phyloP scores from a whole-genome alignment of 2,888 invertebrate species.

The Drosophila meridionalis region DNA sequence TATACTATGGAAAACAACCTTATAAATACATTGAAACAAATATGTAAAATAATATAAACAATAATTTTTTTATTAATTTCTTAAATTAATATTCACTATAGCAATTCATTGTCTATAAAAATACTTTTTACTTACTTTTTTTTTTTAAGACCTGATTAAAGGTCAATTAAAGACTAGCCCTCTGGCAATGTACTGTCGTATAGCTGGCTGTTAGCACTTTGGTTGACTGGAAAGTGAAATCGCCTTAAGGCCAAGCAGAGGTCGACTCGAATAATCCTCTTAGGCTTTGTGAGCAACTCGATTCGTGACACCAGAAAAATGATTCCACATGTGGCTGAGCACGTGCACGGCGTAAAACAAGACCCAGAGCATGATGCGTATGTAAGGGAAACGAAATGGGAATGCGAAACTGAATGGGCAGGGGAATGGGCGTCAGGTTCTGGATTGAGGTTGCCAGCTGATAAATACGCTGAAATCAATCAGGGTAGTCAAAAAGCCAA shows the following conservation, averaged over 20 bases:
- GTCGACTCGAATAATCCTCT: constrained; percentile 59
- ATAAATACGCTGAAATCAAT: constrained; percentile 66
- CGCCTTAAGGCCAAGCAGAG: constrained; percentile 25
- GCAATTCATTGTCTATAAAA: background rate
- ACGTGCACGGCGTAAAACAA: constrained; percentile 28
- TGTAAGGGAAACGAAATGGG: background rate
- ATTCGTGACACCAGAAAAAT: constrained; percentile 45
- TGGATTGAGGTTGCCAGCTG: constrained; percentile 17
- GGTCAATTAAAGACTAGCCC: constrained; percentile 17
- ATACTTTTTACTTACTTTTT: background rate
- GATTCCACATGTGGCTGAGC: constrained; percentile 26
- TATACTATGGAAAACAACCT: too few species aligned
- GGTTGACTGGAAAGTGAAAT: constrained; percentile 11
- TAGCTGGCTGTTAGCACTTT: constrained; percentile 30
- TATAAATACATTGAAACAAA: too few species aligned
- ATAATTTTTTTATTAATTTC: background rate
- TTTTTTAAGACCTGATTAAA: constrained; percentile 9
- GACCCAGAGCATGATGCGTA: constrained; percentile 13
- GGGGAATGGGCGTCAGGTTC: constrained; percentile 1
- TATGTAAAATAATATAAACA: too few species aligned
- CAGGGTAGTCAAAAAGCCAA: constrained; percentile 57
- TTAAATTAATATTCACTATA: background rate
- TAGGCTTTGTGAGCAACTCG: constrained; percentile 37
- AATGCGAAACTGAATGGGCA: background rate
- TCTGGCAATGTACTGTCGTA: background rate